Conservation (phyloP, 2,797 vertebrate genomes). For the Lemur catta region DNA sequence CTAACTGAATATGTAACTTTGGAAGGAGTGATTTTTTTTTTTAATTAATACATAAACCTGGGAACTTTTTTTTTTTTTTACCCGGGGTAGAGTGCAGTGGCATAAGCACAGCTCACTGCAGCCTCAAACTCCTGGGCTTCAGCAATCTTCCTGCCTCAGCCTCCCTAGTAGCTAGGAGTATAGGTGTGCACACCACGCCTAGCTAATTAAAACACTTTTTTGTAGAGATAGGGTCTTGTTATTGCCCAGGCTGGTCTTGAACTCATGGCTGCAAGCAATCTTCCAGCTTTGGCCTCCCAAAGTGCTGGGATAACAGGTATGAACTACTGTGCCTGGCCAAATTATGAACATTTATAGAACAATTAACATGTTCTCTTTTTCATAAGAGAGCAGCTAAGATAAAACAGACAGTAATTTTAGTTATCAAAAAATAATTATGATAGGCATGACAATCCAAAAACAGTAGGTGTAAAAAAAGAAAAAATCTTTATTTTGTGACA, state of each 20-base stretch:
- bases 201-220: neutral
- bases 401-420: constrained; percentile 75
- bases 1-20: neutral
- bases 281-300: too few species aligned
- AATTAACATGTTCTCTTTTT: constrained; percentile 72
- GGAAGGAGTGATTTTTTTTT: neutral
- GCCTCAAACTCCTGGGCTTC: neutral
- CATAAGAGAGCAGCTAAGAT: constrained; percentile 53
- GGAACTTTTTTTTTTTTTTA: neutral
- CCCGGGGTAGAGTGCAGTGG: neutral
- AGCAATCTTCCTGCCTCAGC: neutral
- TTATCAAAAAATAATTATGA: constrained; percentile 74
- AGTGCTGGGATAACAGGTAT: neutral
- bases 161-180: neutral
- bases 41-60: constrained; percentile 21
- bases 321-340: neutral
- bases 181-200: neutral
- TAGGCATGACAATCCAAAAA: constrained; percentile 58
- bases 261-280: neutral
- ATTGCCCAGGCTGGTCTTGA: neutral
- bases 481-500: constrained; percentile 56
- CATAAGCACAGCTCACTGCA: neutral
- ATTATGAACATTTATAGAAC: constrained; percentile 39
- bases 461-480: constrained; percentile 62
- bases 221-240: neutral